Conservation (phyloP, 2,888 invertebrate genomes). For the Drosophila nr. perissopoda region DNA sequence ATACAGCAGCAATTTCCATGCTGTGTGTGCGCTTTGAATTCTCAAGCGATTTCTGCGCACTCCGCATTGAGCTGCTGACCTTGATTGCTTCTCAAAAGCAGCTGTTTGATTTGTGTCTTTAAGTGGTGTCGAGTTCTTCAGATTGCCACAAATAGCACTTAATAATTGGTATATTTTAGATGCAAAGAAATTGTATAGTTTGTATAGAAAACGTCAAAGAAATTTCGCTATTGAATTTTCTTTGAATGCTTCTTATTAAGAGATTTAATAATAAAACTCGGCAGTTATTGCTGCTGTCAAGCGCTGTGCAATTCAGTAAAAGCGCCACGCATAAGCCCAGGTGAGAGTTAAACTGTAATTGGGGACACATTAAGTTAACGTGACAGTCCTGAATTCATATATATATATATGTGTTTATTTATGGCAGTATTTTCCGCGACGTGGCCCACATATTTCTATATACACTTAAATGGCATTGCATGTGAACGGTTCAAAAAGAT, state of each 20-base stretch:
- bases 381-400: conserved; percentile 21
- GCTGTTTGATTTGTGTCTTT: neutral
- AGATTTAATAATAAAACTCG: neutral
- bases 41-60: neutral
- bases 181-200: neutral
- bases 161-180: neutral
- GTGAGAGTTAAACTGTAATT: conserved; percentile 26
- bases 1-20: neutral
- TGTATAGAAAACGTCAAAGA: neutral
- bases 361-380: conserved; percentile 27
- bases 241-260: neutral
- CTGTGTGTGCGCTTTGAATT: neutral
- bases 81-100: conserved; percentile 1
- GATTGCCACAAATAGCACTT: neutral
- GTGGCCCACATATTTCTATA: conserved; percentile 35
- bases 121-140: neutral
- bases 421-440: conserved; percentile 1
- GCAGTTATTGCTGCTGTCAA: neutral
- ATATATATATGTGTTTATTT: neutral
- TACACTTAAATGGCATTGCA: conserved; percentile 33
- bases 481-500: conserved; percentile 43
- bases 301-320: neutral
- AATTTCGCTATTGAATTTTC: neutral
- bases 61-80: neutral
- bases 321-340: conserved; percentile 23